A percentile compares a stretch with the other conserved stretches of the same genome.
Evolutionary conservation across 2,797 vertebrate species (phyloP).

Genomic region (Oreochromis mossambicus): DNA sequence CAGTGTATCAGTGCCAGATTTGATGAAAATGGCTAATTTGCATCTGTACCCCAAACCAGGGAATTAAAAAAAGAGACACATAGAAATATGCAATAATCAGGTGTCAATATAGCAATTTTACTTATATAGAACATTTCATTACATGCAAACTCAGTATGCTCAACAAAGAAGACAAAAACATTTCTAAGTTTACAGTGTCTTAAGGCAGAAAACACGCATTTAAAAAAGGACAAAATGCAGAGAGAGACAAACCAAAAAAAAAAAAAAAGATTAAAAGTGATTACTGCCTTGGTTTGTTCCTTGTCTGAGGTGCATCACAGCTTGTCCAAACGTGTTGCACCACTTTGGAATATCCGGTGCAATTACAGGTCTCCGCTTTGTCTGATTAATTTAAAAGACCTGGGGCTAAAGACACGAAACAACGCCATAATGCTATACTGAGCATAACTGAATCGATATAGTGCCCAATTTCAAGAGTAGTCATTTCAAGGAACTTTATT

Average conservation of each 20-base stretch:
- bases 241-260: background rate
- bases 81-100: too few relatives aligned
- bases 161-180: too few relatives aligned
- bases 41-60: background rate
- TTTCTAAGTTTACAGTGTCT: background rate
- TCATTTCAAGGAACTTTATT: background rate
- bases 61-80: background rate
- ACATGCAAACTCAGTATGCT: background rate
- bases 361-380: background rate
- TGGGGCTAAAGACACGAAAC: background rate
- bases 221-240: background rate
- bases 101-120: background rate
- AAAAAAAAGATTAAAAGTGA: background rate
- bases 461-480: background rate
- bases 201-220: background rate
- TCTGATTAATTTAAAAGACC: background rate
- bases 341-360: background rate
- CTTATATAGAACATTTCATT: background rate
- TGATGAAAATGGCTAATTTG: background rate
- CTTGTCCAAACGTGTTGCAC: background rate
- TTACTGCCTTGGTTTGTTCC: background rate
- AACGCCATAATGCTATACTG: background rate
- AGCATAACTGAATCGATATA: background rate
- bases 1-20: fast-evolving
- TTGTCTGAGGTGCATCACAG: background rate